Evolutionary conservation across 2,797 vertebrate genomes (phyloP).

Genomic region (Champsocephalus gunnari): DNA sequence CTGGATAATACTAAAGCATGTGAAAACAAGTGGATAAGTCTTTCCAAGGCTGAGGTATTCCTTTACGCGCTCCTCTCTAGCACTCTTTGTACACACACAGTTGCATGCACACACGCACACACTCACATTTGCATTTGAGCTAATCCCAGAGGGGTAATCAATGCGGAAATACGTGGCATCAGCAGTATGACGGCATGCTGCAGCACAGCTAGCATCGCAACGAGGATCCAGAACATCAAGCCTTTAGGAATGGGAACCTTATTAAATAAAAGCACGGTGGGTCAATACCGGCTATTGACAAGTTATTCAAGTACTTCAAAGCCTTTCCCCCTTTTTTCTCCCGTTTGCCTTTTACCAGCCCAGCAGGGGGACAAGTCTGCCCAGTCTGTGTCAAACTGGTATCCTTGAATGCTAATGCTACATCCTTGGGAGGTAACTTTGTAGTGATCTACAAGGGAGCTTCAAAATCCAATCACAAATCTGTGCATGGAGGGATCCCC

Average conservation of each 20-base stretch:
- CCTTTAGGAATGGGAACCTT: slow-evolving; percentile 74
- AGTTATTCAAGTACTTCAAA: slow-evolving; percentile 83
- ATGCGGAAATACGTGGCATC: slow-evolving; percentile 81
- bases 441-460: slow-evolving; percentile 54
- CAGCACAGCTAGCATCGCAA: slow-evolving; percentile 76
- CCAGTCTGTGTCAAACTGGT: slow-evolving; percentile 57
- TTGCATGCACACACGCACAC: slow-evolving; percentile 28
- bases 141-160: slow-evolving; percentile 86
- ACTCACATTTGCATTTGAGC: slow-evolving; percentile 77
- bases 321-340: slow-evolving; percentile 32
- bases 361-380: slow-evolving; percentile 55
- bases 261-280: slow-evolving; percentile 86
- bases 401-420: slow-evolving; percentile 72
- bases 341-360: slow-evolving; percentile 61
- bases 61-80: slow-evolving; percentile 32
- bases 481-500: slow-evolving; percentile 27
- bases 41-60: slow-evolving; percentile 16
- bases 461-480: slow-evolving; percentile 61
- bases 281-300: slow-evolving; percentile 84
- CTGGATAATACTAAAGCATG: slow-evolving; percentile 2
- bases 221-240: slow-evolving; percentile 72
- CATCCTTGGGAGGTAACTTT: slow-evolving; percentile 71
- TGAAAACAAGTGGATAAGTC: slow-evolving; percentile 37
- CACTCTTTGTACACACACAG: slow-evolving; percentile 10
- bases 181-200: slow-evolving; percentile 82